These are phyloP conservation scores for Chelonoidis abingdonii DNA, from an alignment of 2,113 vertebrate species.

Conservation along the genomic window DNA sequence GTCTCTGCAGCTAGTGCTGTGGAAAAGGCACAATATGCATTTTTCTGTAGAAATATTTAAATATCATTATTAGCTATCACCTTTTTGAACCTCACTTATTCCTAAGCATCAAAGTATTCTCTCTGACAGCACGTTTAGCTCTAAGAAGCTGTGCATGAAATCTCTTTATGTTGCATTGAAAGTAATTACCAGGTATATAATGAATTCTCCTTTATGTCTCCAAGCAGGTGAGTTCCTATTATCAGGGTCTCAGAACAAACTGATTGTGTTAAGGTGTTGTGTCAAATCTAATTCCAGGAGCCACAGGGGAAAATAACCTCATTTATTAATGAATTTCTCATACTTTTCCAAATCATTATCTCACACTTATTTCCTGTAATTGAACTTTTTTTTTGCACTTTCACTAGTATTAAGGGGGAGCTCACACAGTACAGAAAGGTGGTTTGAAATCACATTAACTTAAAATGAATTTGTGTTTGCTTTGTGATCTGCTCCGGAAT, in stretches of 20 bases:
- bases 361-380: slow-evolving; percentile 39
- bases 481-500: not conserved
- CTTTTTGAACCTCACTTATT: slow-evolving; percentile 33
- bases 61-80: slow-evolving; percentile 26
- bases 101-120: slow-evolving; percentile 14
- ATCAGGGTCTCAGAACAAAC: slow-evolving; percentile 63
- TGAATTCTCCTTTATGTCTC: slow-evolving; percentile 64
- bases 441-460: slow-evolving; percentile 11
- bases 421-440: slow-evolving; percentile 25
- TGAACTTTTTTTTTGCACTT: slow-evolving; percentile 12
- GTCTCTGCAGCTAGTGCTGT: not conserved
- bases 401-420: not conserved
- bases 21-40: not conserved
- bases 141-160: slow-evolving; percentile 38
- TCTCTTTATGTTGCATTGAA: slow-evolving; percentile 56
- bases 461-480: slow-evolving; percentile 5
- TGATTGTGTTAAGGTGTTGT: slow-evolving; percentile 65
- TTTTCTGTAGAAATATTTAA: slow-evolving; percentile 31
- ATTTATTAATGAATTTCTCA: slow-evolving; percentile 50
- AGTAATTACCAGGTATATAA: slow-evolving; percentile 65
- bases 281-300: slow-evolving; percentile 68
- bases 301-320: slow-evolving; percentile 67
- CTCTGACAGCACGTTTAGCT: slow-evolving; percentile 51
- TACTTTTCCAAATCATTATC: slow-evolving; percentile 20
- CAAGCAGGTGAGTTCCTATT: slow-evolving; percentile 71